Evolutionary conservation across 2,113 vertebrate genomes (phyloP).

Genomic region (Diadophis punctatus): DNA sequence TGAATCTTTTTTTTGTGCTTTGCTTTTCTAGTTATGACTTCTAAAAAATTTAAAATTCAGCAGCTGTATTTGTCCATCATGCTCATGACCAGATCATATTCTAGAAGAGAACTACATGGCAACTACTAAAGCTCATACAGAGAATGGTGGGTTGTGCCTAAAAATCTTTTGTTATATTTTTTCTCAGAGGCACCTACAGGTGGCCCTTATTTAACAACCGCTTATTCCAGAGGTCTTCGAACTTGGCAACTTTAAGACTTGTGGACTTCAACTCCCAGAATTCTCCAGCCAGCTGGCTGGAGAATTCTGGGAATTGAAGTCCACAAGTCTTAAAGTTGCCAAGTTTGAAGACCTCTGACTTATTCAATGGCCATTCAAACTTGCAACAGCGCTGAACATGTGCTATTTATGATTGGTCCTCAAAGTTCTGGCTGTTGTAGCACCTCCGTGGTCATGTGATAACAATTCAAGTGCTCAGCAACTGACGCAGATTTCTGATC

Average conservation of each 20-base stretch:
- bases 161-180: not conserved
- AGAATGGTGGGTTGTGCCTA: not conserved
- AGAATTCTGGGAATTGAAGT: too few relatives aligned
- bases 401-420: not conserved
- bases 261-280: too few relatives aligned
- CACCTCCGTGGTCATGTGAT: not conserved
- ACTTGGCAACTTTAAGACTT: too few relatives aligned
- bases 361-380: not conserved
- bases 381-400: not conserved
- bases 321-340: too few relatives aligned
- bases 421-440: not conserved
- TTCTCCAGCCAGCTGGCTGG: too few relatives aligned
- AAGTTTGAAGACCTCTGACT: too few relatives aligned
- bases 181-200: not conserved
- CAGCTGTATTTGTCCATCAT: not conserved
- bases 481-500: not conserved
- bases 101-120: not conserved
- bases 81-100: not conserved
- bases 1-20: not conserved
- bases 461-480: not conserved
- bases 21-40: not conserved
- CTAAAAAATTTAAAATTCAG: not conserved
- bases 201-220: not conserved
- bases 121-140: not conserved
- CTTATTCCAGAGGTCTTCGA: not conserved